These are phyloP conservation scores for Pantherophis guttatus DNA, from an alignment of 2,113 vertebrate genomes.

Conservation along the genomic window DNA sequence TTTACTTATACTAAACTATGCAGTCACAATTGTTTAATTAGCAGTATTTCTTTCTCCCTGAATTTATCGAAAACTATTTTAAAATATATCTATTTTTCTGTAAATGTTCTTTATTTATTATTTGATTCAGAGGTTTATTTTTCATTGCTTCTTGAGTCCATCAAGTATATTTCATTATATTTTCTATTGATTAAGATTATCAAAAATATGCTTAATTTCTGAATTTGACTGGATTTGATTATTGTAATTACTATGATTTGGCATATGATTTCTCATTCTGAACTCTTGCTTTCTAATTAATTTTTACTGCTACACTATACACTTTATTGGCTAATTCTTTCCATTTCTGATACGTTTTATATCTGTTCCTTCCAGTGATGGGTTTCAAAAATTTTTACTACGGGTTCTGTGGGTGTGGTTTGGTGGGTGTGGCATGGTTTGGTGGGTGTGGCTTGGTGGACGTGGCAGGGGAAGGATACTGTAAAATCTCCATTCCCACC, in stretches of 20 bases:
- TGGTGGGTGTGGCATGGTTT: too few relatives aligned
- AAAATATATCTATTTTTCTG: background rate
- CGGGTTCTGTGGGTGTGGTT: too few relatives aligned
- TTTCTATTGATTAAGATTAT: background rate
- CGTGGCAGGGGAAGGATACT: too few relatives aligned
- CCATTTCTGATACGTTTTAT: background rate
- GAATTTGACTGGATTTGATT: background rate
- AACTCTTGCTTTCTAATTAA: background rate
- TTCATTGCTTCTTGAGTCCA: background rate
- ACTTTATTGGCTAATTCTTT: background rate
- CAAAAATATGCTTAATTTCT: background rate
- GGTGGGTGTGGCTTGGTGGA: too few relatives aligned
- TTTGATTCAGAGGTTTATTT: background rate
- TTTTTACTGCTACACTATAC: background rate
- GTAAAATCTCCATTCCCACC: too few relatives aligned
- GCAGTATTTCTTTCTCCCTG: background rate
- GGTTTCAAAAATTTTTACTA: too few relatives aligned
- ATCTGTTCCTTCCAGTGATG: background rate
- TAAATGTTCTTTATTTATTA: background rate
- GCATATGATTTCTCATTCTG: background rate
- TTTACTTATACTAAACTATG: background rate
- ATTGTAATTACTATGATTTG: background rate
- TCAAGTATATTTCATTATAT: background rate
- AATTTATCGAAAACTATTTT: background rate
- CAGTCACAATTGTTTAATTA: background rate